A percentile compares a stretch with the other conserved stretches of the same genome.
Evolutionary conservation across 1,140 invertebrate genomes (phyloP).

Genomic region (Drosophila carrolli): DNA sequence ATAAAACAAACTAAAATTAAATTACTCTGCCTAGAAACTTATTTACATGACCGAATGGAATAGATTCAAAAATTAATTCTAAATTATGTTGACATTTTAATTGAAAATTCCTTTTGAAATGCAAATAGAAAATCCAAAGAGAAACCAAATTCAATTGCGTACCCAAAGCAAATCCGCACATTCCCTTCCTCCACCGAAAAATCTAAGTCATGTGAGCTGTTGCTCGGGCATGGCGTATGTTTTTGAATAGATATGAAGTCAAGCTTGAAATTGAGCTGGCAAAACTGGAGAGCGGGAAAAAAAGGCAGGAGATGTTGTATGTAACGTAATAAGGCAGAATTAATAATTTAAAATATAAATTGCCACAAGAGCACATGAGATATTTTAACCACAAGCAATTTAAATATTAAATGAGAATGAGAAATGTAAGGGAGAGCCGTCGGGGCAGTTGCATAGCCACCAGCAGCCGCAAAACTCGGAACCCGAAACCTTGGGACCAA

Average conservation of each 20-base stretch:
- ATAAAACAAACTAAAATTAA: conserved; percentile 29
- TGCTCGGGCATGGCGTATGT: conserved; percentile 10
- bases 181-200: conserved; percentile 4
- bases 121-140: conserved; percentile 53
- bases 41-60: conserved; percentile 26
- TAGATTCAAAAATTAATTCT: conserved; percentile 40
- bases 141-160: conserved; percentile 67
- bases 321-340: conserved; percentile 76
- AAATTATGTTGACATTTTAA: conserved; percentile 63
- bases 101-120: conserved; percentile 71
- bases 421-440: conserved; percentile 26
- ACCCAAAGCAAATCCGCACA: conserved; percentile 43
- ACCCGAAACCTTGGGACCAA: conserved; percentile 23
- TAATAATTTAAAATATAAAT: conserved; percentile 83
- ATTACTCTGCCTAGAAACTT: conserved; percentile 19
- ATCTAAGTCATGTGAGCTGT: conserved; percentile 37
- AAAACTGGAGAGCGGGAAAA: conserved; percentile 21
- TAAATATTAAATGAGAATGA: conserved; percentile 79
- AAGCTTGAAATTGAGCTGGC: conserved; percentile 52
- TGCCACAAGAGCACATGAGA: conserved; percentile 77
- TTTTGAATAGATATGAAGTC: conserved; percentile 55
- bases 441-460: conserved; percentile 44
- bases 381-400: conserved; percentile 83
- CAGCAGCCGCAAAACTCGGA: conserved; percentile 25
- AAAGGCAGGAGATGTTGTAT: conserved; percentile 24